Evolutionary conservation across 2,113 vertebrate genomes (phyloP).

Genomic region (Alexandromys fortis): DNA sequence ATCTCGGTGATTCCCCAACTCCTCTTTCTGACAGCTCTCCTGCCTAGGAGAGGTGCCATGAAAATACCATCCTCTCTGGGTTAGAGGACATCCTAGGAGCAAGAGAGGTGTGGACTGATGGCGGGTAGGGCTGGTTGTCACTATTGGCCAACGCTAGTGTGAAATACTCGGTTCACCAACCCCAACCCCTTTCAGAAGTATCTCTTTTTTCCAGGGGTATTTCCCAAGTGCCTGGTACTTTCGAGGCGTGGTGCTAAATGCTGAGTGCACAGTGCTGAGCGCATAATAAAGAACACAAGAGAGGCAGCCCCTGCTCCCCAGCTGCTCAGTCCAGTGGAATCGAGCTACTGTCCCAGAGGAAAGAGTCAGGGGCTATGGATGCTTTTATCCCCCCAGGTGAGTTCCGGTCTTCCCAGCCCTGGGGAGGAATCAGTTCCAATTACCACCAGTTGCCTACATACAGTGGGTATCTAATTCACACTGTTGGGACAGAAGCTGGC

Average conservation of each 20-base stretch:
- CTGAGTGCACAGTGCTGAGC: neutral
- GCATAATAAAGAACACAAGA: fast-evolving
- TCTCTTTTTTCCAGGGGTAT: neutral
- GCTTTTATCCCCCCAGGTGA: neutral
- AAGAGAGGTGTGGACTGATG: neutral
- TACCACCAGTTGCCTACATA: neutral
- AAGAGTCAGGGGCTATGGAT: neutral
- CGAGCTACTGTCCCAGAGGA: neutral
- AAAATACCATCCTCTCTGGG: neutral
- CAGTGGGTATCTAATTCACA: fast-evolving
- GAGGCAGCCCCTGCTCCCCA: neutral
- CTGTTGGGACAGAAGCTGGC: neutral
- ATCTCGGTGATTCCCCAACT: neutral
- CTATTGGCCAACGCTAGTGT: neutral
- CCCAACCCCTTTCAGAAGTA: neutral
- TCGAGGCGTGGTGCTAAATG: neutral
- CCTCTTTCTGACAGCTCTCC: neutral
- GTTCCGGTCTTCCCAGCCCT: neutral
- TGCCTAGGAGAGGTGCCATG: neutral
- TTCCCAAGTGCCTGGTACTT: neutral
- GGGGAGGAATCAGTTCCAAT: neutral
- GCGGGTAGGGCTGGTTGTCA: neutral
- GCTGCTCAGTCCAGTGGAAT: neutral
- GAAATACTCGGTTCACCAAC: no score
- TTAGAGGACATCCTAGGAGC: neutral